Evolutionary conservation across 2,888 invertebrate genomes (phyloP).

Genomic region (Callyntrura sp.): DNA sequence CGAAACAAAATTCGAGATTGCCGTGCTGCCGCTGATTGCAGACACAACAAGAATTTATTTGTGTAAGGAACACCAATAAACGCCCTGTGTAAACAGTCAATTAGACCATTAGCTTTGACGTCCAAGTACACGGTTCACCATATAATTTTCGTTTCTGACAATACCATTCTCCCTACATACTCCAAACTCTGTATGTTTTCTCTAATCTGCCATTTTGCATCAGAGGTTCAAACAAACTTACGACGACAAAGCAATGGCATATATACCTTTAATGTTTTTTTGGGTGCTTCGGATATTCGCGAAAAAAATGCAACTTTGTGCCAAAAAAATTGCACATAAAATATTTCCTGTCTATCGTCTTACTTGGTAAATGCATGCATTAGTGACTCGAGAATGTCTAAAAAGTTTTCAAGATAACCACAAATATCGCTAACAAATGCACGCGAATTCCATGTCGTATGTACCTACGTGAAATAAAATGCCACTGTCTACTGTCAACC

Average conservation of each 20-base stretch:
- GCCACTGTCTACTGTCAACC: conserved; percentile 29
- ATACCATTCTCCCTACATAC: background rate
- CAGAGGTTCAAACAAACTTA: conserved; percentile 5
- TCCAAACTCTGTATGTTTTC: background rate
- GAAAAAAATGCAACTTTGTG: conserved; percentile 15
- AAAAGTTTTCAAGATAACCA: conserved; percentile 21
- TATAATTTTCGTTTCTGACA: conserved; percentile 23
- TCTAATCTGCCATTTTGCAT: conserved; percentile 6
- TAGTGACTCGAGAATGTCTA: background rate
- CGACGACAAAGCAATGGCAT: conserved; percentile 59
- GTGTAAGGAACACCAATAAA: conserved; percentile 29
- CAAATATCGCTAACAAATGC: conserved; percentile 31
- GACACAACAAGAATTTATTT: conserved; percentile 37
- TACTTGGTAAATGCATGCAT: background rate
- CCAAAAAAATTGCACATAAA: conserved; percentile 68
- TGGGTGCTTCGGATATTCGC: conserved; percentile 17
- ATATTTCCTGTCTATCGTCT: background rate
- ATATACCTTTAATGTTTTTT: background rate
- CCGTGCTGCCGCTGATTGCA: background rate
- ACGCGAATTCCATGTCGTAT: background rate
- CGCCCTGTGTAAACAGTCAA: conserved; percentile 50
- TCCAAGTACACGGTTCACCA: conserved; percentile 26
- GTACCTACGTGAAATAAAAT: conserved; percentile 6
- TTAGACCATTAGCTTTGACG: conserved; percentile 36
- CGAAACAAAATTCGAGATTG: conserved; percentile 28